A percentile compares a stretch with the other conserved stretches of the same genome.
Evolutionary conservation across 2,113 vertebrate species (phyloP).

Genomic region (Cyanoramphus novaezelandiae): DNA sequence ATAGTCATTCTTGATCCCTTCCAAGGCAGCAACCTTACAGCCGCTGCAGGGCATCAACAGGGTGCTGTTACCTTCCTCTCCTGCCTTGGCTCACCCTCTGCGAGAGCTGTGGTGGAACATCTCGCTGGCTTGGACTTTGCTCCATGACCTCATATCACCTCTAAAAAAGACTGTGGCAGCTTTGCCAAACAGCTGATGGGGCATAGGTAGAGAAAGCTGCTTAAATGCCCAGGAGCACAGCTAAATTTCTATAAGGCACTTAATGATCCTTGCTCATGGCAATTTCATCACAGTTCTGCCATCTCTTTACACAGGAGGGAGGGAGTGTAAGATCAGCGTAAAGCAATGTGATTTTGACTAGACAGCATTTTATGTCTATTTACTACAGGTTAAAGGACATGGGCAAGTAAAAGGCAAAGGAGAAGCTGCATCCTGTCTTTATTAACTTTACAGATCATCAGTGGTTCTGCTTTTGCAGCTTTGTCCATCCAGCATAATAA

Average conservation of each 20-base stretch:
- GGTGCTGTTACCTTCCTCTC: neutral
- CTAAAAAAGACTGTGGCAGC: neutral
- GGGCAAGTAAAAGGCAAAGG: neutral
- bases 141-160: neutral
- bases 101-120: neutral
- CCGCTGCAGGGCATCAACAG: neutral
- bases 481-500: neutral
- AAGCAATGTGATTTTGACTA: neutral
- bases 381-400: neutral
- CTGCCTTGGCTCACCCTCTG: neutral
- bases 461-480: neutral
- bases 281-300: neutral
- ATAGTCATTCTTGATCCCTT: neutral
- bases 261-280: rapidly evolving
- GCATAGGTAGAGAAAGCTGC: neutral
- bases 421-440: neutral
- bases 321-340: neutral
- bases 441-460: neutral
- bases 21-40: neutral
- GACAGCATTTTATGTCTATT: neutral
- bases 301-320: neutral
- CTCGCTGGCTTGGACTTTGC: neutral
- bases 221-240: neutral
- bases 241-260: neutral
- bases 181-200: neutral